phyloP scores from a whole-genome alignment of 2,113 vertebrate species.

The Halichoeres trimaculatus region DNA sequence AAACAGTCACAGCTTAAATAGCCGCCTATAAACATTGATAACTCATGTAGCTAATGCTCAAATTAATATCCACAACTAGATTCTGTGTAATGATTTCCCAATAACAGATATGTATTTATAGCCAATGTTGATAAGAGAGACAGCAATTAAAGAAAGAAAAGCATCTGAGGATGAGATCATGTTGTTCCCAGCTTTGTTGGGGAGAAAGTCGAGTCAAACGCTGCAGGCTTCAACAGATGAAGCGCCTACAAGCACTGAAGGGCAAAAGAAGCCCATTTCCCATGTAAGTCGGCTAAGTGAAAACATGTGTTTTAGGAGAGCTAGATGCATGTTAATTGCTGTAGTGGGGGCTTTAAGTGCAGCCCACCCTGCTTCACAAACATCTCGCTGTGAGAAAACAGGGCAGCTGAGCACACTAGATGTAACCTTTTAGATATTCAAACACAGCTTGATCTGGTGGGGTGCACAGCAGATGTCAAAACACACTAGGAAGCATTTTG shows the following conservation, averaged over 20 bases:
- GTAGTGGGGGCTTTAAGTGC: constrained; percentile 48
- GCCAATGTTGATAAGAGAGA: constrained; percentile 44
- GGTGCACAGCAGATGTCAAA: constrained; percentile 27
- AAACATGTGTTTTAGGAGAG: constrained; percentile 77
- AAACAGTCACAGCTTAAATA: too few relatives aligned
- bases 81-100: constrained; percentile 24
- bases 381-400: constrained; percentile 68
- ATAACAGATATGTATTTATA: constrained; percentile 41
- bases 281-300: constrained; percentile 78
- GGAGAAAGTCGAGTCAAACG: constrained; percentile 33
- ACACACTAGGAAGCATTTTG: neutral
- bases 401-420: constrained; percentile 33
- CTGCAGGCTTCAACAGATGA: constrained; percentile 41
- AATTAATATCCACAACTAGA: constrained; percentile 1
- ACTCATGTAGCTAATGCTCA: too few relatives aligned
- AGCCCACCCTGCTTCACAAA: constrained; percentile 70
- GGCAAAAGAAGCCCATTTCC: constrained; percentile 71
- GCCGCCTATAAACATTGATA: too few relatives aligned
- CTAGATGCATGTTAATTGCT: constrained; percentile 74
- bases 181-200: constrained; percentile 64
- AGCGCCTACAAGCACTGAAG: constrained; percentile 20
- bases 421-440: constrained; percentile 23
- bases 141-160: constrained; percentile 44
- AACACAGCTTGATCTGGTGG: constrained; percentile 15
- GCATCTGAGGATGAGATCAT: constrained; percentile 55